phyloP scores from a whole-genome alignment of 1,140 invertebrate species.

The Paraescarpia echinospica region DNA sequence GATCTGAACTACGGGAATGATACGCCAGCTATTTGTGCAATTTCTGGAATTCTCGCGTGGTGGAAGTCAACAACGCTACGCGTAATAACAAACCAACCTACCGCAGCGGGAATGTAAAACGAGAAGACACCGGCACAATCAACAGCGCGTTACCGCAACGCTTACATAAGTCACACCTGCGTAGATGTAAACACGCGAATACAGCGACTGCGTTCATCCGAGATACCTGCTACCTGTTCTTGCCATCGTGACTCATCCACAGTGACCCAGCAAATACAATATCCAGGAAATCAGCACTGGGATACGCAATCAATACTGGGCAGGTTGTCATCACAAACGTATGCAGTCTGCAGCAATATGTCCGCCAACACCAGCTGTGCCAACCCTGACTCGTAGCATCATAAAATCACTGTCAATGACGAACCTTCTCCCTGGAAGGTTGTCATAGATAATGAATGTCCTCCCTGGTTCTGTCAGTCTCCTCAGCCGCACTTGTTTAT shows the following conservation, averaged over 20 bases:
- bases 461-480: not conserved
- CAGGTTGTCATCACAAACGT: not conserved
- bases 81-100: not conserved
- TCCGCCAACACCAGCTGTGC: not conserved
- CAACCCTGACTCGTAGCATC: not conserved
- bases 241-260: not conserved
- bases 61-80: not conserved
- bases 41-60: not conserved
- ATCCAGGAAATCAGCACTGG: slow-evolving; percentile 4
- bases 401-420: not conserved
- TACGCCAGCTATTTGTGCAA: not conserved
- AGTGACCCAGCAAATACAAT: not conserved
- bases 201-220: not conserved
- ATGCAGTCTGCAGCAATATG: too few relatives aligned
- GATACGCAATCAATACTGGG: not conserved
- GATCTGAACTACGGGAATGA: not conserved
- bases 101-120: not conserved
- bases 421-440: not conserved
- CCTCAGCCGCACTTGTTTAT: not conserved
- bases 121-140: not conserved
- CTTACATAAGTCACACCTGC: not conserved
- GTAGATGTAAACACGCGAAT: not conserved
- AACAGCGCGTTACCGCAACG: not conserved
- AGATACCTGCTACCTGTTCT: not conserved
- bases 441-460: not conserved